Base-by-base conservation (phyloP, 2,113 vertebrate genomes). In the Sapajus apella region DNA sequence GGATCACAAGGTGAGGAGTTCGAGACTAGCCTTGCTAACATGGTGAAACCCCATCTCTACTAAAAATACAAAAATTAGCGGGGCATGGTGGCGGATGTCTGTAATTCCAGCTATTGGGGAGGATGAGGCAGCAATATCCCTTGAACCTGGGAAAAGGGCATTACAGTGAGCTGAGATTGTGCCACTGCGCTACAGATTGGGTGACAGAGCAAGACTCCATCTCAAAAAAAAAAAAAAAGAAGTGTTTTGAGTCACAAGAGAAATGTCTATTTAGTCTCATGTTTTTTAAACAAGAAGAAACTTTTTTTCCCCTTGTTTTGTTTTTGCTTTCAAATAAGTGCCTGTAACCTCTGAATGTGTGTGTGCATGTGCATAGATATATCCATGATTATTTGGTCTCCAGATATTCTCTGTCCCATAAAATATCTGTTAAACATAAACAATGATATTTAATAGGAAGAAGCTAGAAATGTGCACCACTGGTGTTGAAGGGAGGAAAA, bases 391-490 rank as follows among this genome's bases (percentile, higher is more conserved):
- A 94, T 92, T 66, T 89, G 23, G 40, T 92, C 37, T 90, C 43
- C 76, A 76, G 23, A 80, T 90, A 91, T 84, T 94, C 81, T 83
- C 80, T 91, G 94, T 95, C 70, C 87, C 66, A 94, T 87, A 97
- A 97, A 96, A 45, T 97, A 76, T 77, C 95, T 95, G 81, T 92
- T 97, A 97, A 98, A 97, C 94, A 97, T 88, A 30, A 45, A 97
- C 68, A 94, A 68, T 23, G 66, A 96, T 95, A 84, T 83, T 96
- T 97, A 97, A 87, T 77, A 93, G 85, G 64, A 98, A 73, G 70
- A 98, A 96, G 95, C 73, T 43, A 90, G 90, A 92, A 86, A 77
- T 55, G 25, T 52, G 55, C 8, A 58, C 68, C 37, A 43, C 87
- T 90, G 52, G 9, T 21, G 72, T 27, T 72, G 18, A 87, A 84